Conservation (phyloP, 2,113 vertebrate species). For the Eleginops maclovinus region DNA sequence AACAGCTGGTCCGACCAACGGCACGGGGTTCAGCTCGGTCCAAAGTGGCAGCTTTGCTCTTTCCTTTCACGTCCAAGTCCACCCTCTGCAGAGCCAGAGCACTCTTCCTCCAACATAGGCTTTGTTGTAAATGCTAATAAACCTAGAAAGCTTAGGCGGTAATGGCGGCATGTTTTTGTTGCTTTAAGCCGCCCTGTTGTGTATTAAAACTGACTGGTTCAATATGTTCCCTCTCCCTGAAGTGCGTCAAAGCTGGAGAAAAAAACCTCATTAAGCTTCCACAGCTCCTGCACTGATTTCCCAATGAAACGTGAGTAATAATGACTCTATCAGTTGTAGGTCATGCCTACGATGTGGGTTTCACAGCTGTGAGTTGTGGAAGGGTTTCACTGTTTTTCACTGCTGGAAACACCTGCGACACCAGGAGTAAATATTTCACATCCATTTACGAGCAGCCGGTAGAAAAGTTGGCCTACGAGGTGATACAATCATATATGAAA, state of each 20-base stretch:
- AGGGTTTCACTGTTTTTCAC: neutral
- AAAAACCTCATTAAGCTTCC: conserved; percentile 58
- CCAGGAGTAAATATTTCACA: conserved; percentile 19
- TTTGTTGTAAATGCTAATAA: conserved; percentile 46
- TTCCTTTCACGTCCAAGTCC: conserved; percentile 30
- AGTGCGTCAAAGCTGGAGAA: conserved; percentile 50
- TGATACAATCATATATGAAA: neutral
- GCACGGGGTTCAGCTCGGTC: conserved; percentile 15
- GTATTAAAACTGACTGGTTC: conserved; percentile 48
- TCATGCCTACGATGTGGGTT: conserved; percentile 23
- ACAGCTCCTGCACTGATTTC: conserved; percentile 50
- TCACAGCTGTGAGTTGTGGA: conserved; percentile 37
- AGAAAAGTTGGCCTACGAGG: conserved; percentile 1
- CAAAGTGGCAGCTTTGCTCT: conserved; percentile 43
- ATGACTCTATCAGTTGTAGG: conserved; percentile 61
- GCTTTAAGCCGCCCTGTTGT: conserved; percentile 27
- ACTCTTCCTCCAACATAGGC: neutral
- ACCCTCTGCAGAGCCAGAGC: conserved; percentile 8
- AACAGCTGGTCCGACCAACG: conserved; percentile 18
- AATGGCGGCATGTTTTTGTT: conserved; percentile 25
- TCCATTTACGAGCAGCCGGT: conserved; percentile 22
- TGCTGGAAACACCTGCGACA: conserved; percentile 45
- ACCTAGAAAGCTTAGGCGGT: conserved; percentile 29
- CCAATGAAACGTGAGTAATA: conserved; percentile 56
- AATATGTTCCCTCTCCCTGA: conserved; percentile 48